A percentile compares a stretch with the other conserved stretches of the same genome.
Conservation (phyloP, 2,888 invertebrate genomes). For the Nowickia ferox region DNA sequence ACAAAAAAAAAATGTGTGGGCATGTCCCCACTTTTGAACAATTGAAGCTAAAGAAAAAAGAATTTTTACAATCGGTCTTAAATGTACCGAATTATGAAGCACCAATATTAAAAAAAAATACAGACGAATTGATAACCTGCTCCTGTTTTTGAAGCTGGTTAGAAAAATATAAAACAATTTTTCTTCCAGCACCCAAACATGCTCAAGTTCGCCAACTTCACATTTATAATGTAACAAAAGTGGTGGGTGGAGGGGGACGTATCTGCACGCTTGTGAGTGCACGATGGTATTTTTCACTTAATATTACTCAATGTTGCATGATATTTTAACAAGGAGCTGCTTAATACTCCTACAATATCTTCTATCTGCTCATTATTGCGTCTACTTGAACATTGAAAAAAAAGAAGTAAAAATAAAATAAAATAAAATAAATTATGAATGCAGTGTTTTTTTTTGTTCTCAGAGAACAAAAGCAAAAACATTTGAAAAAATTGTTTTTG, state of each 20-base stretch:
- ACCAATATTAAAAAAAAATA: no score
- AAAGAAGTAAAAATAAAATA: not conserved
- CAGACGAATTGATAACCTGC: no score
- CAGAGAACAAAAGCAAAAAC: not conserved
- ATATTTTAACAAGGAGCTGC: constrained; percentile 32
- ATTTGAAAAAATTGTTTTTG: not conserved
- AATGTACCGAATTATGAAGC: no score
- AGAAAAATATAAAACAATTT: not conserved
- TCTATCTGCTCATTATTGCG: constrained; percentile 28
- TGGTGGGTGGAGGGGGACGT: not conserved
- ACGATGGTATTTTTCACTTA: not conserved
- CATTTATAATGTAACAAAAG: not conserved
- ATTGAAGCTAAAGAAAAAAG: no score
- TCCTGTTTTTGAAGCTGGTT: no score
- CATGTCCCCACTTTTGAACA: no score
- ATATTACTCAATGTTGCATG: constrained; percentile 23
- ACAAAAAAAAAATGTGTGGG: no score
- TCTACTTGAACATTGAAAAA: not conserved
- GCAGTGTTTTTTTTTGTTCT: constrained; percentile 19
- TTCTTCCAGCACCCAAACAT: not conserved
- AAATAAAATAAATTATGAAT: constrained; percentile 14
- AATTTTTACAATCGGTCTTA: no score
- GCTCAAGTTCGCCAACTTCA: not conserved
- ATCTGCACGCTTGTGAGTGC: not conserved
- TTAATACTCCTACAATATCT: not conserved